Percentiles rank a stretch among this genome's conserved stretches.
Evolutionary conservation across 2,797 vertebrate genomes (phyloP).

Genomic region (Pterois miles): DNA sequence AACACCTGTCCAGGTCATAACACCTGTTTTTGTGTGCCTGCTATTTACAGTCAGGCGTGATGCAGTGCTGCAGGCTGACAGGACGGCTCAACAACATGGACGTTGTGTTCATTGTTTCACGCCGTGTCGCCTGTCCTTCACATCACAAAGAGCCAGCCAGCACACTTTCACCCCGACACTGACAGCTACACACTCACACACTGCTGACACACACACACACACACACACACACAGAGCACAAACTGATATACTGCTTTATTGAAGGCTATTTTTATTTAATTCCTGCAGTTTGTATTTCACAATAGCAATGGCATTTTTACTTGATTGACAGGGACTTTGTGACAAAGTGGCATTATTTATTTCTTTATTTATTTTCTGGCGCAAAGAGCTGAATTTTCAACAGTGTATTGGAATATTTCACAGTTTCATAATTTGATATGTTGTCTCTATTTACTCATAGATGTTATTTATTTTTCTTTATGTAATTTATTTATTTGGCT

Average conservation of each 20-base stretch:
- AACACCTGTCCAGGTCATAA: conserved; percentile 64
- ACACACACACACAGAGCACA: not conserved
- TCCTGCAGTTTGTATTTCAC: not conserved
- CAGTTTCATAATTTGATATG: not conserved
- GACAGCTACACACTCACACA: not conserved
- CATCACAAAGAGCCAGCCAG: conserved; percentile 37
- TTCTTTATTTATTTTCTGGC: not conserved
- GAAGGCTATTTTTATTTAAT: not conserved
- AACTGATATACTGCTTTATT: not conserved
- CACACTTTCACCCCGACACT: not conserved
- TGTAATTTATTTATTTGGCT: not conserved
- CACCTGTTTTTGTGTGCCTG: conserved; percentile 51
- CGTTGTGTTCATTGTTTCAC: conserved; percentile 52
- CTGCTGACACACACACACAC: not conserved
- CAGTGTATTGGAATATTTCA: not conserved
- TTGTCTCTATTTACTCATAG: not conserved
- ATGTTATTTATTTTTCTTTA: not conserved
- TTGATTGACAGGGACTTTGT: not conserved
- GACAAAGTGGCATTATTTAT: too few species aligned
- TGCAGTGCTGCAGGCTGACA: conserved; percentile 37
- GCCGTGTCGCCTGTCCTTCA: conserved; percentile 58
- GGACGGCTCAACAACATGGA: conserved; percentile 25
- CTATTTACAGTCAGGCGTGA: conserved; percentile 45
- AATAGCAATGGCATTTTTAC: not conserved
- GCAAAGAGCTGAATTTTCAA: not conserved